Evolutionary conservation across 2,888 invertebrate species (phyloP).

Genomic region (Erebia ligea): DNA sequence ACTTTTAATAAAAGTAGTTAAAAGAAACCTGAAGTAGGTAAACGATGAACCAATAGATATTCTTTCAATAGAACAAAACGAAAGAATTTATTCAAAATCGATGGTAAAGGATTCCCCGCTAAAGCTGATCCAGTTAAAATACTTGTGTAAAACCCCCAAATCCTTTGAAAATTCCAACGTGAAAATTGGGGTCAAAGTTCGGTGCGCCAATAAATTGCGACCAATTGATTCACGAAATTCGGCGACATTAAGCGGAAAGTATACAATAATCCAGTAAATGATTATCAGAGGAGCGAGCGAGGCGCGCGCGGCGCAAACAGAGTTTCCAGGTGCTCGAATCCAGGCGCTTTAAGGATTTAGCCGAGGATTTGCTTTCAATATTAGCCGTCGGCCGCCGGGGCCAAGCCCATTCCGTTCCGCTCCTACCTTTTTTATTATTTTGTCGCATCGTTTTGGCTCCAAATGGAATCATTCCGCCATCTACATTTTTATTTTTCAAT

Average conservation of each 20-base stretch:
- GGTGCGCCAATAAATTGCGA: slow-evolving; percentile 48
- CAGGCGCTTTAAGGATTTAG: slow-evolving; percentile 83
- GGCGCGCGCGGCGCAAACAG: slow-evolving; percentile 60
- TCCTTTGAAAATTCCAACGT: slow-evolving; percentile 53
- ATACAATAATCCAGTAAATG: slow-evolving; percentile 79
- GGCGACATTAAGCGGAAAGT: slow-evolving; percentile 75
- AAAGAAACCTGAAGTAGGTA: not conserved
- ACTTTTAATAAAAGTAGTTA: not conserved
- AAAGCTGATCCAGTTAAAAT: slow-evolving; percentile 41
- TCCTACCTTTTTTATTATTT: slow-evolving; percentile 81
- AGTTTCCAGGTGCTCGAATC: slow-evolving; percentile 81
- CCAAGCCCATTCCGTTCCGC: slow-evolving; percentile 72
- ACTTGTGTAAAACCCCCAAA: slow-evolving; percentile 46
- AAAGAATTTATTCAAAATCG: slow-evolving; percentile 30
- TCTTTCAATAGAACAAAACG: slow-evolving; percentile 21
- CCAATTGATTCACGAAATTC: slow-evolving; percentile 68
- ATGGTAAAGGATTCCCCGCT: slow-evolving; percentile 33
- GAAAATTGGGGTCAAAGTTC: slow-evolving; percentile 52
- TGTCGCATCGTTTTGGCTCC: slow-evolving; percentile 83
- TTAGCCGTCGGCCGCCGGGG: slow-evolving; percentile 76
- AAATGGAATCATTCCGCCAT: slow-evolving; percentile 83
- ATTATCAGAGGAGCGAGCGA: slow-evolving; percentile 66
- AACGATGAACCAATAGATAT: not conserved
- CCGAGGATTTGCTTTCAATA: slow-evolving; percentile 84
- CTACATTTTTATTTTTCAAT: slow-evolving; percentile 85